Evolutionary conservation across 2,888 invertebrate species (phyloP).

Genomic region (Beris chalybata): DNA sequence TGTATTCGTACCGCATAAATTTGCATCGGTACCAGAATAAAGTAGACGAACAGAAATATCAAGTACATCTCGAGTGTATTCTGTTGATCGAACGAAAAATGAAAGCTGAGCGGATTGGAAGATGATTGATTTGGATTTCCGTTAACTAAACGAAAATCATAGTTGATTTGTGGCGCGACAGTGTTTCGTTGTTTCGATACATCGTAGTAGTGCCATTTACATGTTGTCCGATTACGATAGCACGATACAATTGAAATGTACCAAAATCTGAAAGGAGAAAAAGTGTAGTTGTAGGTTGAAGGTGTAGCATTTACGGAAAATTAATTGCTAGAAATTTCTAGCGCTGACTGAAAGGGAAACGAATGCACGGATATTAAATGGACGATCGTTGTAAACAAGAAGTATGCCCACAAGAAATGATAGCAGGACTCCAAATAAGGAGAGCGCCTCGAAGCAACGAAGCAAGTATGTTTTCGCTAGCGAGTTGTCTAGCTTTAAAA

Average conservation of each 20-base stretch:
- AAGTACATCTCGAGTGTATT: slow-evolving; percentile 90
- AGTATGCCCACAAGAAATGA: too few relatives aligned
- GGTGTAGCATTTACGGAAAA: background rate
- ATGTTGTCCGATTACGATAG: slow-evolving; percentile 76
- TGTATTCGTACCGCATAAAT: slow-evolving; percentile 87
- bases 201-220: slow-evolving; percentile 81
- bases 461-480: too few relatives aligned
- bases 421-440: too few relatives aligned
- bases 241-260: slow-evolving; percentile 94
- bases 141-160: slow-evolving; percentile 95
- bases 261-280: slow-evolving; percentile 76
- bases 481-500: too few relatives aligned
- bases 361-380: too few relatives aligned
- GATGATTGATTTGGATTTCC: slow-evolving; percentile 89
- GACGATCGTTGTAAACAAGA: too few relatives aligned
- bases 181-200: slow-evolving; percentile 46
- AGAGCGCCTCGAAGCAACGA: too few relatives aligned
- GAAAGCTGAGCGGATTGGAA: slow-evolving; percentile 86
- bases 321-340: too few relatives aligned
- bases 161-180: slow-evolving; percentile 59
- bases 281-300: background rate
- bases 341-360: too few relatives aligned
- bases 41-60: slow-evolving; percentile 83
- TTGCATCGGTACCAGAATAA: slow-evolving; percentile 85
- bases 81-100: slow-evolving; percentile 95